Percentiles rank a stretch among this genome's conserved stretches.
These are phyloP conservation scores for Drosophila leontia DNA, from an alignment of 1,140 invertebrate genomes.

Conservation along the genomic window DNA sequence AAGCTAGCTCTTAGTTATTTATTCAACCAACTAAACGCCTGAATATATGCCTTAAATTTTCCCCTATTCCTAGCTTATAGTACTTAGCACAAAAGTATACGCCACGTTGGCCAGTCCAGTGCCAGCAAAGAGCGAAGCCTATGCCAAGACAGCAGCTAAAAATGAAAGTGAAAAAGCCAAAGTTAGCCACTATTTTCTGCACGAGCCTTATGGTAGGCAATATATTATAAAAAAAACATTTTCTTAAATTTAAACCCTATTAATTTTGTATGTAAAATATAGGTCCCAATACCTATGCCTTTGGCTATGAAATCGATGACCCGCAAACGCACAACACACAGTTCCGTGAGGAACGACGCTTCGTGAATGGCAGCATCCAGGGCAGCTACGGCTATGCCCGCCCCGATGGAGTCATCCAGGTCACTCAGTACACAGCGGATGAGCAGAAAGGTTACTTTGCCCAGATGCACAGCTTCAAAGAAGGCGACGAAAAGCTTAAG, in stretches of 20 bases:
- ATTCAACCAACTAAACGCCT: conserved; percentile 1
- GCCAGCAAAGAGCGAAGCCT: conserved; percentile 35
- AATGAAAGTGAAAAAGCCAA: conserved; percentile 36
- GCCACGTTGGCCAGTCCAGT: conserved; percentile 34
- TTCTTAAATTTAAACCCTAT: neutral
- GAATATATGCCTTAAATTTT: conserved; percentile 14
- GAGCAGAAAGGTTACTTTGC: conserved; percentile 86
- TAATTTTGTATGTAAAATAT: neutral
- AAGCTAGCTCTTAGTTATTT: neutral
- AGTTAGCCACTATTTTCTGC: conserved; percentile 69
- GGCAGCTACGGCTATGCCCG: conserved; percentile 90
- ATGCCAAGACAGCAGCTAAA: conserved; percentile 29
- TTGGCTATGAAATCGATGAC: conserved; percentile 89
- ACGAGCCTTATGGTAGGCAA: conserved; percentile 75
- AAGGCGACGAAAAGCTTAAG: conserved; percentile 40
- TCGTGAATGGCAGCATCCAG: conserved; percentile 88
- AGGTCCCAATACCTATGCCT: conserved; percentile 89
- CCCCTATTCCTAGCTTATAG: conserved; percentile 26
- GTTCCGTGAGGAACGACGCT: conserved; percentile 88
- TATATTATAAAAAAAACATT: neutral
- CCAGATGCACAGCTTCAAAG: conserved; percentile 56
- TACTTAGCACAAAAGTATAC: conserved; percentile 74
- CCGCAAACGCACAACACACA: conserved; percentile 87
- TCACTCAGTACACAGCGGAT: conserved; percentile 88
- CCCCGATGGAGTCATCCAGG: conserved; percentile 87